phyloP scores from a whole-genome alignment of 2,888 invertebrate species.

The Athalia cordata region DNA sequence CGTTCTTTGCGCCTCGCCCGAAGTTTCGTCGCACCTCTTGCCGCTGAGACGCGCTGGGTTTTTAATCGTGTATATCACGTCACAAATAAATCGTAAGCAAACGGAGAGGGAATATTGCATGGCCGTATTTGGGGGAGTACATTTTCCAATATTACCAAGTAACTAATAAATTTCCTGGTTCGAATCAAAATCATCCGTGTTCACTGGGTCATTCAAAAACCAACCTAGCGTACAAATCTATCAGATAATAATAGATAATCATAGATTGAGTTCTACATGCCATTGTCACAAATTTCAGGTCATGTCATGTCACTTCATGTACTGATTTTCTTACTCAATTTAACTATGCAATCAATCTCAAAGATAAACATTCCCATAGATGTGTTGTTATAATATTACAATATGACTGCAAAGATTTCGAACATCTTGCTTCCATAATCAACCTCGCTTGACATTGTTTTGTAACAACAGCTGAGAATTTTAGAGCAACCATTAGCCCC shows the following conservation, averaged over 20 bases:
- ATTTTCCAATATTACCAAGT: conserved; percentile 22
- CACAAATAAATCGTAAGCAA: background rate
- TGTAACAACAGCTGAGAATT: background rate
- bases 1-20: background rate
- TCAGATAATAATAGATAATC: background rate
- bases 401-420: background rate
- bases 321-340: background rate
- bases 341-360: background rate
- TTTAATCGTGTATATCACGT: conserved; percentile 18
- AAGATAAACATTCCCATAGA: background rate
- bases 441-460: background rate
- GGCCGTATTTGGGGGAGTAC: conserved; percentile 24
- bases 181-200: background rate
- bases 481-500: background rate
- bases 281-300: background rate
- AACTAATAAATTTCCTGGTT: background rate
- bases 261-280: background rate
- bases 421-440: too few species aligned
- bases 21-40: background rate
- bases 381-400: background rate
- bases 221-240: background rate
- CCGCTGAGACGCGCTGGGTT: background rate
- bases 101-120: background rate
- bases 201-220: background rate
- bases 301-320: conserved; percentile 11